A percentile compares a stretch with the other conserved stretches of the same genome.
Conservation (phyloP, 2,113 vertebrate species). For the Hystrix cristata region DNA sequence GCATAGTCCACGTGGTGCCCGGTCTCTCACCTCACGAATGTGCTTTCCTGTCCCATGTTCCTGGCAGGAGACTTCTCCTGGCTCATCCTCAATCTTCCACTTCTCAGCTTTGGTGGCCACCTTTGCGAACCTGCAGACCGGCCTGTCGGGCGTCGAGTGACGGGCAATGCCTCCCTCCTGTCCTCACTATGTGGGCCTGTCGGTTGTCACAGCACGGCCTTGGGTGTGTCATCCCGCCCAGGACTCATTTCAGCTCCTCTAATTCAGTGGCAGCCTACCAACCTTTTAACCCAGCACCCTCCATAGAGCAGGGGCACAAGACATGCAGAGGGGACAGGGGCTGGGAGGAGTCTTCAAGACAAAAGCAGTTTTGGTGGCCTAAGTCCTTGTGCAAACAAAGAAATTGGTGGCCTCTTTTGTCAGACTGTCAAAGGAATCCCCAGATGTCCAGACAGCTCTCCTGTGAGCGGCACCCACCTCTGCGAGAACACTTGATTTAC, state of each 20-base stretch:
- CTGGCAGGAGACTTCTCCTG: not conserved
- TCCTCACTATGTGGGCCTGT: not conserved
- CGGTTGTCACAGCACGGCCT: not conserved
- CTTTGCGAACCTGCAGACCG: not conserved
- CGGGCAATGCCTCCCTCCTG: not conserved
- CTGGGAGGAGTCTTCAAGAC: not conserved
- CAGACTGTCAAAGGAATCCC: not conserved
- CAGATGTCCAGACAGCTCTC: not conserved
- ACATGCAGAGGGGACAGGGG: not conserved
- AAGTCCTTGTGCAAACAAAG: not conserved
- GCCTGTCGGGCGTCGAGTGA: not conserved
- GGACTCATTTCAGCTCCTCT: not conserved
- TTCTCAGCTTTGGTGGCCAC: not conserved
- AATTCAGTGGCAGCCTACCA: not conserved
- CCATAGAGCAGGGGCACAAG: not conserved
- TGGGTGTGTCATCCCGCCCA: not conserved
- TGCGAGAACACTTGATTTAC: not conserved
- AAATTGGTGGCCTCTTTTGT: not conserved
- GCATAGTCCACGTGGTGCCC: fast-evolving
- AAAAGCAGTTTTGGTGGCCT: not conserved
- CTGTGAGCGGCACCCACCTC: too few relatives aligned
- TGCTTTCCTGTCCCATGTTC: not conserved
- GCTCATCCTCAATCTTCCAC: not conserved
- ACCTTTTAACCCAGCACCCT: not conserved
- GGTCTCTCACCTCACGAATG: not conserved